A percentile compares a stretch with the other conserved stretches of the same genome.
Conservation (phyloP, 2,113 vertebrate genomes). For the Rissa tridactyla region DNA sequence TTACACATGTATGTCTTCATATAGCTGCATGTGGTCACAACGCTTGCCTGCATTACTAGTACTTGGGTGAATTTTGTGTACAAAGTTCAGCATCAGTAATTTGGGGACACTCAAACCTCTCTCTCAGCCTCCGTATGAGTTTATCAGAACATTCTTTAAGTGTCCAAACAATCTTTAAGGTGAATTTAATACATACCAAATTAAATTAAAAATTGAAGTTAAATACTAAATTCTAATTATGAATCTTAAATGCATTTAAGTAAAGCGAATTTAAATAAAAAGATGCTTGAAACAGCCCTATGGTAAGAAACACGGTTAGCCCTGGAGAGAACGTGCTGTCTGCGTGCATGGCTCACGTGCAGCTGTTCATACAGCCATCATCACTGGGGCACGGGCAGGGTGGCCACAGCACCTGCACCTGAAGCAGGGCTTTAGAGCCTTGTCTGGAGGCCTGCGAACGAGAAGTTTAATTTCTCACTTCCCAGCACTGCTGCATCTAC, state of each 20-base stretch:
- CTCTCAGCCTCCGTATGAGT: background rate
- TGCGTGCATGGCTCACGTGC: background rate
- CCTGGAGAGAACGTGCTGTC: rapidly evolving
- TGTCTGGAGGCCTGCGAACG: rapidly evolving
- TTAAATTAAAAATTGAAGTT: background rate
- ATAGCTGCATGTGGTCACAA: background rate
- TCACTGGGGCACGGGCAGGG: no score
- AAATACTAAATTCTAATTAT: background rate
- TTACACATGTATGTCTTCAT: background rate
- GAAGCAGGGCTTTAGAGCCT: background rate
- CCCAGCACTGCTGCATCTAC: background rate
- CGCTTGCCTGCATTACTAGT: background rate
- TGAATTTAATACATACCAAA: background rate
- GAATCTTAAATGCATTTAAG: background rate
- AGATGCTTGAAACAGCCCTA: background rate
- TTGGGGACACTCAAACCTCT: background rate
- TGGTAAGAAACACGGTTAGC: background rate
- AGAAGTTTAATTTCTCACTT: background rate
- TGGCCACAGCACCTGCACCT: background rate
- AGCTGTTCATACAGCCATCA: background rate
- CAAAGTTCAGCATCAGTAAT: background rate
- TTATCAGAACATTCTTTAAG: background rate
- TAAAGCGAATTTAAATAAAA: background rate
- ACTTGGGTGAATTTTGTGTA: background rate
- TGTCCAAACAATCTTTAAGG: background rate